A percentile compares a stretch with the other conserved stretches of the same genome.
These are phyloP conservation scores for Dendroctonus valens DNA, from an alignment of 1,140 invertebrate genomes.

Conservation along the genomic window DNA sequence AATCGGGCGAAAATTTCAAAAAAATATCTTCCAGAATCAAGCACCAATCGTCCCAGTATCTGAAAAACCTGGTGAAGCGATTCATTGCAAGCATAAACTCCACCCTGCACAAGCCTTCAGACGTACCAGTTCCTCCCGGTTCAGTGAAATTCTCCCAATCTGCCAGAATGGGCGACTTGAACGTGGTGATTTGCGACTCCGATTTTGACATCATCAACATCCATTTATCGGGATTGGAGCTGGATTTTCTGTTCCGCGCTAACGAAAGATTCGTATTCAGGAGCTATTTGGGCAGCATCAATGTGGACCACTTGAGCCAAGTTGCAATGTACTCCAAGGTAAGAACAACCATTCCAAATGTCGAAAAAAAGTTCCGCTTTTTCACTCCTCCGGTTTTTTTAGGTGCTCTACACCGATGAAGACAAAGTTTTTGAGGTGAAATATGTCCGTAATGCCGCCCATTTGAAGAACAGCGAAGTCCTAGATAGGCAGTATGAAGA, in stretches of 20 bases:
- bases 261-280: slow-evolving; percentile 75
- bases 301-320: slow-evolving; percentile 71
- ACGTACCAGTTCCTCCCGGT: slow-evolving; percentile 71
- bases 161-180: slow-evolving; percentile 62
- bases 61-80: slow-evolving; percentile 23
- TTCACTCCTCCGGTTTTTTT: no score
- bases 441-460: slow-evolving; percentile 67
- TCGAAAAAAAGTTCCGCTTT: no score
- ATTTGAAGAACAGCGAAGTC: slow-evolving; percentile 52
- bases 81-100: slow-evolving; percentile 24
- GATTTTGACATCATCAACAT: slow-evolving; percentile 70
- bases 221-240: slow-evolving; percentile 65
- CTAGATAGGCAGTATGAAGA: slow-evolving; percentile 51
- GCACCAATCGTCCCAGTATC: slow-evolving; percentile 22
- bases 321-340: slow-evolving; percentile 78
- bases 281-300: slow-evolving; percentile 64
- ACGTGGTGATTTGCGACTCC: slow-evolving; percentile 64
- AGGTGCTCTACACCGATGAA: slow-evolving; percentile 70
- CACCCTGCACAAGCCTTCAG: slow-evolving; percentile 46
- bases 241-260: slow-evolving; percentile 74
- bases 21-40: slow-evolving; percentile 33
- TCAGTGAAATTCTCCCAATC: slow-evolving; percentile 78
- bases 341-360: no score
- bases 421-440: slow-evolving; percentile 77
- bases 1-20: background rate